Base-by-base conservation (phyloP, 2,797 vertebrate genomes). In the Pteronotus mesoamericanus region DNA sequence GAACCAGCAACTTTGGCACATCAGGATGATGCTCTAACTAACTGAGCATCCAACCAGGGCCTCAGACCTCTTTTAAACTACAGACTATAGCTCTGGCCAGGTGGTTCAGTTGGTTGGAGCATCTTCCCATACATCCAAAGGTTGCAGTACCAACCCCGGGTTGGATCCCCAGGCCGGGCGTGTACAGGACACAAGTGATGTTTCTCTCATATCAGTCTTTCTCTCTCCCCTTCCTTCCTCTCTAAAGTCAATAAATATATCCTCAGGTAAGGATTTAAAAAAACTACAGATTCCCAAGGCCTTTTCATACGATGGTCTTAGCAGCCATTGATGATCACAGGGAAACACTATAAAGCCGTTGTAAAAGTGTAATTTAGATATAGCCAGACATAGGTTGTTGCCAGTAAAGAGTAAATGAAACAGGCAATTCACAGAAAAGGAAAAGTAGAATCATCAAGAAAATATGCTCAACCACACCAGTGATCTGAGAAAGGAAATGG, bases 401-500 rank as follows among this genome's bases (percentile, higher is more conserved):
- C 37, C 42, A 82, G 48, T 72, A 92, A 51, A 24, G 39, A 87
- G 26, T 71, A 71, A 75, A 90, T 84, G 72, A 91, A 95, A 78
- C 2, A 95, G 75, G 34, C 34, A 94, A 68, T 87, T 92, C 24
- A 77, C 44, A 94, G 32, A 75, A 85, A 87, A 92, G 16, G 59
- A 86, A 89, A 88, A 92, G 51, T 1, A 78, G 37, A 94, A 94
- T 61, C 44, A 83, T 82, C 11, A 71, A 78, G 55, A 85, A 96
- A 93, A 89, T 85, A 89, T 32, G 51, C 34, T 94, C 57, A 94
- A 79, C 26, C 59, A 82, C 32, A 64, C 24, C 9, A 87, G 48
- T 55, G 57, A 94, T 44, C 26, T 92, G 51, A 91, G 71, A 55
- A 96, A 94, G 34, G 34, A 94, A 94, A 90, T 69, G 42, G 92